Conservation (phyloP, 2,888 invertebrate species). For the Drosophila atroscutellata region DNA sequence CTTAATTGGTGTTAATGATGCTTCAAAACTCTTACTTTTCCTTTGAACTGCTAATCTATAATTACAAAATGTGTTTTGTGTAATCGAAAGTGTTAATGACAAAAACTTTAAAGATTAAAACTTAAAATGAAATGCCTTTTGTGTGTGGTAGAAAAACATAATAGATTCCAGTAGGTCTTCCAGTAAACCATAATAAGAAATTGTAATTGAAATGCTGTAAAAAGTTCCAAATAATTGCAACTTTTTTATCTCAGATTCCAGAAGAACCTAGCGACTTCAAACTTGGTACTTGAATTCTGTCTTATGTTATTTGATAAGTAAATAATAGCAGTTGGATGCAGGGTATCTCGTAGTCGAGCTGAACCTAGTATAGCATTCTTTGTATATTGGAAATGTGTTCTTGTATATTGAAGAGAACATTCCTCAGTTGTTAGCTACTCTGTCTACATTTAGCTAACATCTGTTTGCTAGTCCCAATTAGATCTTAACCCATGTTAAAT, state of each 20-base stretch:
- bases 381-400: neutral
- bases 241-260: too few relatives aligned
- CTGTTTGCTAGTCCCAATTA: neutral
- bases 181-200: too few relatives aligned
- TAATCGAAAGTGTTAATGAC: conserved; percentile 22
- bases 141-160: neutral
- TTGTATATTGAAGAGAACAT: neutral
- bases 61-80: conserved; percentile 26
- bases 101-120: neutral
- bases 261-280: neutral
- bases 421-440: too few relatives aligned
- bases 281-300: neutral
- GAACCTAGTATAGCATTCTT: too few relatives aligned
- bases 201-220: neutral
- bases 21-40: conserved; percentile 13
- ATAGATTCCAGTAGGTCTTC: neutral
- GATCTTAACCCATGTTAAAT: conserved; percentile 18
- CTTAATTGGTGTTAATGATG: conserved; percentile 56
- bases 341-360: too few relatives aligned
- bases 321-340: too few relatives aligned
- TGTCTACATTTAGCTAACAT: conserved; percentile 11
- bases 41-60: conserved; percentile 26
- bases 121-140: neutral
- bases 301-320: too few relatives aligned
- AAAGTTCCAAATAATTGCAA: neutral